Evolutionary conservation across 2,113 vertebrate genomes (phyloP).

Genomic region (Eonycteris spelaea): DNA sequence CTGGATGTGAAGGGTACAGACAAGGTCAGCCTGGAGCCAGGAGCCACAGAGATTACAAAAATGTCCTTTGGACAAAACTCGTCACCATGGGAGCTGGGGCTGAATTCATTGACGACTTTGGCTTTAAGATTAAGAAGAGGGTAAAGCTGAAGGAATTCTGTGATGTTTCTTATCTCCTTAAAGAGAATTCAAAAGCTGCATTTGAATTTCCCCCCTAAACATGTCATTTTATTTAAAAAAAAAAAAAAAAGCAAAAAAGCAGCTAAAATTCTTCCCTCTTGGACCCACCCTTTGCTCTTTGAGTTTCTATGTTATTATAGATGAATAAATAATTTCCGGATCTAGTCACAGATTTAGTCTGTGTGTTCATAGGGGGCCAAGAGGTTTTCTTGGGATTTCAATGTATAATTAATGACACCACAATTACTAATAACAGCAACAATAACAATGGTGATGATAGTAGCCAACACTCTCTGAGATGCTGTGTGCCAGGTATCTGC

Average conservation of each 20-base stretch:
- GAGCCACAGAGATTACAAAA: background rate
- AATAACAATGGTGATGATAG: fast-evolving
- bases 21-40: background rate
- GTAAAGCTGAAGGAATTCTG: background rate
- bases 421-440: background rate
- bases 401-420: background rate
- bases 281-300: background rate
- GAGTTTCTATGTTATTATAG: background rate
- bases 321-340: background rate
- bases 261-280: background rate
- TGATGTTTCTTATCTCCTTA: background rate
- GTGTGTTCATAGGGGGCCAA: background rate
- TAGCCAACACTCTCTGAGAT: fast-evolving
- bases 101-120: background rate
- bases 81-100: background rate
- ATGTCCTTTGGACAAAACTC: background rate
- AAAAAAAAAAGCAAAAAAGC: background rate
- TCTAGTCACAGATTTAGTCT: no score
- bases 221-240: background rate
- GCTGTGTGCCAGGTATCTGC: fast-evolving
- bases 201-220: background rate
- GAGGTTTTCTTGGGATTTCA: background rate
- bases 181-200: background rate
- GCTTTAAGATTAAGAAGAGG: background rate
- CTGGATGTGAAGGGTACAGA: background rate